These are phyloP conservation scores for Latrodectus hesperus DNA, from an alignment of 2,888 invertebrate genomes.

Conservation along the genomic window DNA sequence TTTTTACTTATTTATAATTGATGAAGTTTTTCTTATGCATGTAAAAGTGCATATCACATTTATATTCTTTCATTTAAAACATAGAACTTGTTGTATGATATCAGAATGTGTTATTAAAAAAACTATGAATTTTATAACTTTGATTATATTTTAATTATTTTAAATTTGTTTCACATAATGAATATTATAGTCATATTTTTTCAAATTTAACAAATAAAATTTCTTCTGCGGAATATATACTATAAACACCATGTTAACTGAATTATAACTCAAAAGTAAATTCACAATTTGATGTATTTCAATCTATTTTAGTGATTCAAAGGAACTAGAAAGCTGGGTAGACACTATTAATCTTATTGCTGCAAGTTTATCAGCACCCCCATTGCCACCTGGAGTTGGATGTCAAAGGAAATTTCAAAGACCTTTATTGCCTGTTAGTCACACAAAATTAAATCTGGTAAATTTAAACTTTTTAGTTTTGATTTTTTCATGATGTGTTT, in stretches of 20 bases:
- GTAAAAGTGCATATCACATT: too few relatives aligned
- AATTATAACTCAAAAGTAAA: not conserved
- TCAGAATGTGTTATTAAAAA: too few relatives aligned
- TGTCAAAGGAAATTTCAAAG: constrained; percentile 96
- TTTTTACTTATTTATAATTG: too few relatives aligned
- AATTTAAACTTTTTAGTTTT: constrained; percentile 71
- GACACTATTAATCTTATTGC: constrained; percentile 98
- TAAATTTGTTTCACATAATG: not conserved
- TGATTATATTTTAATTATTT: not conserved
- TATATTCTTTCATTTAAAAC: too few relatives aligned
- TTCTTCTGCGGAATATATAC: too few relatives aligned
- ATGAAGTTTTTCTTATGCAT: too few relatives aligned
- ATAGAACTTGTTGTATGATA: too few relatives aligned
- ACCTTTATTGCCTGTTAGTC: constrained; percentile 93
- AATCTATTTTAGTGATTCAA: constrained; percentile 75
- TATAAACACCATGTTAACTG: too few relatives aligned
- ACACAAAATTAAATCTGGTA: constrained; percentile 92
- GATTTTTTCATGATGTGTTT: too few relatives aligned
- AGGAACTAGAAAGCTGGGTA: constrained; percentile 96
- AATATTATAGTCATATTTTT: too few relatives aligned
- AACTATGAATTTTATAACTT: too few relatives aligned
- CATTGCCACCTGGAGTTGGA: constrained; percentile 93
- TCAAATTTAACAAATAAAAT: too few relatives aligned
- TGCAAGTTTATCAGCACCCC: constrained; percentile 95
- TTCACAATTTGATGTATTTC: not conserved